Base-by-base conservation (phyloP, 30 jellyfish, hydroid and myxozoan genomes). In the Mastigias papua region DNA sequence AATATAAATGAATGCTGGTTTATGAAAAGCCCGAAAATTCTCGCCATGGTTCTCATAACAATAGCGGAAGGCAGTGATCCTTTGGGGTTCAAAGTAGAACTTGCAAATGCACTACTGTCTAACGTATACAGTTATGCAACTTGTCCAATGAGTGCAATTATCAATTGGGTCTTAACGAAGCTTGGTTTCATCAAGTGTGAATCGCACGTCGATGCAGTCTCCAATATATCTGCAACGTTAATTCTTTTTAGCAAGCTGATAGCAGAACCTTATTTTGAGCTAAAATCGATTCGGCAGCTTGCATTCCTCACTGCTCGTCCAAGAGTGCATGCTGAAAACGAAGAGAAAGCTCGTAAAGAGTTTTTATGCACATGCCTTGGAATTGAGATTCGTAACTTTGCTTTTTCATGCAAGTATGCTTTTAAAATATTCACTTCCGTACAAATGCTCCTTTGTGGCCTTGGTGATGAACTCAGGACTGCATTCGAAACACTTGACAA, bases 361-460 rank as follows among this genome's bases (percentile, higher is more conserved):
- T 61, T 85, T 31, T 33, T 85, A 22, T 25, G 31, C 8, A 37
- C 54, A 6, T 85, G 94, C 54, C 66, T 85, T 20, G 62, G 63
- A 5, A 25, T 61, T 30, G 94, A 85, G 62, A 27, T 85, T n/a
- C 60, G 69, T 50, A 25, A n/a, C 23, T 49, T 62, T 23, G 54
- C 88, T n/a, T 73, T 85, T 48, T 72, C 94, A 26, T 85, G 77
- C 29, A 85, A 77, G 62, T 85, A 85, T 48, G 82, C 94, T 25
- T 65, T 85, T 60, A 85, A 65, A 48, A 85, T 74, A 54, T 85
- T 85, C 76, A 58, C 35, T 16, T 32, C 64, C 25, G 82, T 85
- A 31, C 88, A 72, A 49, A 7, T 32, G n/a, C 81, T 71, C 27
- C 80, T 85, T 37, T 54, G 46, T 62, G 35, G 46, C 73, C 57